phyloP scores from a whole-genome alignment of 2,113 vertebrate genomes.

The Mormoops blainvillei region DNA sequence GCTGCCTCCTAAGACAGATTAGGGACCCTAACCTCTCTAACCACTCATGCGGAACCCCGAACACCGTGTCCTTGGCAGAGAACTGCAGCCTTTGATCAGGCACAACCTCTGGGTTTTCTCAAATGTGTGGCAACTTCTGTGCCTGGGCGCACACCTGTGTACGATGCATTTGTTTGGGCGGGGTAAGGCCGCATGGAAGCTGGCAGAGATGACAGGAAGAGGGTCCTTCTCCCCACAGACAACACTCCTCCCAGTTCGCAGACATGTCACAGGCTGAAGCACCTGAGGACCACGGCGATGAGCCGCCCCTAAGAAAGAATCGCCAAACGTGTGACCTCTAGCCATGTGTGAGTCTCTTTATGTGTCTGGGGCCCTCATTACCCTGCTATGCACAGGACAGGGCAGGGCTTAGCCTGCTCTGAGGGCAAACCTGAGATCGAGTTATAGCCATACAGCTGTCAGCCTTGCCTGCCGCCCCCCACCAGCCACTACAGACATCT shows the following conservation, averaged over 20 bases:
- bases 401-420: background rate
- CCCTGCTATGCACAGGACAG: background rate
- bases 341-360: conserved; percentile 10
- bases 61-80: background rate
- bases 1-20: background rate
- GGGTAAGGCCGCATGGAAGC: background rate
- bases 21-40: background rate
- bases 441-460: background rate
- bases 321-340: background rate
- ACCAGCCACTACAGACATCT: background rate
- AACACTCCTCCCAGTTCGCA: background rate
- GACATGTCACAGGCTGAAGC: background rate
- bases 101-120: background rate
- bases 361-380: background rate
- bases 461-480: background rate
- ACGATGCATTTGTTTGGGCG: too few species aligned
- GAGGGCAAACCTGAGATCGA: background rate
- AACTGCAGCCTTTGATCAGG: background rate
- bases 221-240: background rate
- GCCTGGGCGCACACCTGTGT: too few species aligned
- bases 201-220: background rate
- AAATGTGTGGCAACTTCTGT: background rate
- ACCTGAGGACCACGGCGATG: background rate
- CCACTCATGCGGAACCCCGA: background rate
- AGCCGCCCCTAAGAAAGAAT: background rate